Evolutionary conservation across 2,113 vertebrate species (phyloP).

Genomic region (Chaetura pelagica): DNA sequence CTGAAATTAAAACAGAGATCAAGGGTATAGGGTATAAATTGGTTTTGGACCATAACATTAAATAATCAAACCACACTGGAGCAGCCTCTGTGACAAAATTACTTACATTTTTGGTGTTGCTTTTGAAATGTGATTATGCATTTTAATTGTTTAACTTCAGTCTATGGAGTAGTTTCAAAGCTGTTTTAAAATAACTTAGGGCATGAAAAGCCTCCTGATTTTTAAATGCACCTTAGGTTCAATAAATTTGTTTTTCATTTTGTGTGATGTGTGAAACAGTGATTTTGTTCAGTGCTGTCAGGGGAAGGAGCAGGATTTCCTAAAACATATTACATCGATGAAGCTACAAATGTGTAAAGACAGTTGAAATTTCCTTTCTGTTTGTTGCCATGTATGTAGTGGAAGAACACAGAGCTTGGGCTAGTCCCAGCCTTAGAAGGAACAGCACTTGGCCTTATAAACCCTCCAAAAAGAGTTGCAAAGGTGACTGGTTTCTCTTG

Average conservation of each 20-base stretch:
- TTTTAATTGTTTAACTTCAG: slow-evolving; percentile 62
- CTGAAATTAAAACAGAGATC: slow-evolving; percentile 54
- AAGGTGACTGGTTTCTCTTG: not conserved
- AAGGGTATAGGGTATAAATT: slow-evolving; percentile 57
- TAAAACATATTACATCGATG: not conserved
- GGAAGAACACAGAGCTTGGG: not conserved
- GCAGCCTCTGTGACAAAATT: slow-evolving; percentile 54
- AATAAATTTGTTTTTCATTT: not conserved
- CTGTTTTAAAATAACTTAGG: not conserved
- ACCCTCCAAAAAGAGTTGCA: not conserved
- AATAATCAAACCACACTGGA: slow-evolving; percentile 53
- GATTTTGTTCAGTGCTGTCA: not conserved
- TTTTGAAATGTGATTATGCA: slow-evolving; percentile 53
- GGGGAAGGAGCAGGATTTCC: not conserved
- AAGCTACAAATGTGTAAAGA: not conserved
- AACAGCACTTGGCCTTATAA: not conserved
- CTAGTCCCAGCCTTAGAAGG: not conserved
- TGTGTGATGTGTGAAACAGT: not conserved
- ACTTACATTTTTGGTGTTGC: slow-evolving; percentile 37
- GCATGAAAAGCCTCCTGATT: not conserved
- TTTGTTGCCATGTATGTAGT: not conserved
- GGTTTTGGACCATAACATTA: slow-evolving; percentile 48
- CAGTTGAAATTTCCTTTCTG: not conserved
- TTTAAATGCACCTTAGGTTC: not conserved
- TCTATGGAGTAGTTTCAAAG: not conserved